A percentile compares a stretch with the other conserved stretches of the same genome.
Conservation (phyloP, 2,888 invertebrate genomes). For the Norana najaformis region DNA sequence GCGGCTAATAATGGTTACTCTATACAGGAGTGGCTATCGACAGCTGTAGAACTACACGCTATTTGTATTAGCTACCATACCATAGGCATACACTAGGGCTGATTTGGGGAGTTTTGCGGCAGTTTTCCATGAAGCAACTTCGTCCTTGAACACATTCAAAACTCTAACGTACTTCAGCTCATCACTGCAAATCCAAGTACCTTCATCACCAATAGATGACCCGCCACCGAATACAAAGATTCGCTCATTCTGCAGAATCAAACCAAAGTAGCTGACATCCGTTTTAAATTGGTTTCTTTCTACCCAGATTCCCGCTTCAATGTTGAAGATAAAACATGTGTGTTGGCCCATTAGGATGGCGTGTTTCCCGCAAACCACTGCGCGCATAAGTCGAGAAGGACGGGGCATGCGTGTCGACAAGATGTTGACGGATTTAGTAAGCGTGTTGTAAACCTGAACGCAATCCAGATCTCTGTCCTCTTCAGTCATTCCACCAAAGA, state of each 20-base stretch:
- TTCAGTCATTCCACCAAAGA: not conserved
- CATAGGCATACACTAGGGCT: not conserved
- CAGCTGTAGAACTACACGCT: not conserved
- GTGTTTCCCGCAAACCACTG: not conserved
- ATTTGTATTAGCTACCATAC: not conserved
- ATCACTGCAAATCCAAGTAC: not conserved
- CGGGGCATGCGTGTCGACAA: not conserved
- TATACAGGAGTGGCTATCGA: not conserved
- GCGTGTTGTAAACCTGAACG: not conserved
- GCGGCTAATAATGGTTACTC: too few relatives aligned
- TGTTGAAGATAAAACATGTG: not conserved
- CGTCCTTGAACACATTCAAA: not conserved
- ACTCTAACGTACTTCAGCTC: not conserved
- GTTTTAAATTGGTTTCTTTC: not conserved
- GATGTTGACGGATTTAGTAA: not conserved
- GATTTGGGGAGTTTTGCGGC: not conserved
- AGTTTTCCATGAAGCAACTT: not conserved
- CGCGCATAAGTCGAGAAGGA: not conserved
- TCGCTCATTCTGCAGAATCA: not conserved
- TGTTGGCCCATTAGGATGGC: not conserved
- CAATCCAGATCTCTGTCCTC: not conserved
- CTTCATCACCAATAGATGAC: not conserved
- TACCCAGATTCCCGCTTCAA: not conserved
- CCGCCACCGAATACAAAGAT: not conserved
- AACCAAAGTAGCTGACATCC: constrained; percentile 13